Percentiles rank a stretch among this genome's conserved stretches.
Conservation (phyloP, 2,797 vertebrate species). For the Gymnothorax javanicus region DNA sequence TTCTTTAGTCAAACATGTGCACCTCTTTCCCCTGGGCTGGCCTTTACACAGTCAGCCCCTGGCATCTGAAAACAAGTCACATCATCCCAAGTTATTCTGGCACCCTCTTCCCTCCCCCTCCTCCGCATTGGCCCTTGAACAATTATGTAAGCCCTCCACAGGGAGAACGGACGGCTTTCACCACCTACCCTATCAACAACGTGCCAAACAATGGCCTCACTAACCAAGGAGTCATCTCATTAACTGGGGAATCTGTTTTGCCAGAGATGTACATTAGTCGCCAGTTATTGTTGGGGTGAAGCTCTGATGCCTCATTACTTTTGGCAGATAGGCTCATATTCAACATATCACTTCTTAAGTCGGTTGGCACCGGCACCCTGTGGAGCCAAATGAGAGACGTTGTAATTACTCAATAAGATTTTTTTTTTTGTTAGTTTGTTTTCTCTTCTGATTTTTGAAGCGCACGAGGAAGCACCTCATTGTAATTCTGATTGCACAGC, state of each 20-base stretch:
- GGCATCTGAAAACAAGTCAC: slow-evolving; percentile 6
- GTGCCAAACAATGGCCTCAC: slow-evolving; percentile 62
- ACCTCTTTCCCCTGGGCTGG: background rate
- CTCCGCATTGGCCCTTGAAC: slow-evolving; percentile 62
- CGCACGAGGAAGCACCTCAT: background rate
- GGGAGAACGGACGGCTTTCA: slow-evolving; percentile 62
- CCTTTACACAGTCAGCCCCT: slow-evolving; percentile 6
- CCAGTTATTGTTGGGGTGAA: slow-evolving; percentile 61
- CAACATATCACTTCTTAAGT: slow-evolving; percentile 59
- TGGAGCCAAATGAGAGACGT: slow-evolving; percentile 39
- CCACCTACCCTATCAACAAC: slow-evolving; percentile 72
- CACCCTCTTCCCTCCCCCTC: slow-evolving; percentile 44
- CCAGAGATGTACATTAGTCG: slow-evolving; percentile 68
- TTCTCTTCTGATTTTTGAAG: background rate
- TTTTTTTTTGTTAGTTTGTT: slow-evolving; percentile 24
- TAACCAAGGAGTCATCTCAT: slow-evolving; percentile 71
- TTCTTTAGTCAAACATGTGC: background rate
- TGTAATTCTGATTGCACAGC: slow-evolving; percentile 34
- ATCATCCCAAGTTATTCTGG: slow-evolving; percentile 33
- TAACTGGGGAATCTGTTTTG: slow-evolving; percentile 66
- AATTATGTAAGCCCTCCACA: slow-evolving; percentile 58
- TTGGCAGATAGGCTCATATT: slow-evolving; percentile 64
- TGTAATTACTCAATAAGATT: slow-evolving; percentile 40
- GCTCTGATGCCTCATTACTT: slow-evolving; percentile 69
- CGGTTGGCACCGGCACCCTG: slow-evolving; percentile 49